phyloP scores from a whole-genome alignment of 2,113 vertebrate species.

The Lonchura striata region DNA sequence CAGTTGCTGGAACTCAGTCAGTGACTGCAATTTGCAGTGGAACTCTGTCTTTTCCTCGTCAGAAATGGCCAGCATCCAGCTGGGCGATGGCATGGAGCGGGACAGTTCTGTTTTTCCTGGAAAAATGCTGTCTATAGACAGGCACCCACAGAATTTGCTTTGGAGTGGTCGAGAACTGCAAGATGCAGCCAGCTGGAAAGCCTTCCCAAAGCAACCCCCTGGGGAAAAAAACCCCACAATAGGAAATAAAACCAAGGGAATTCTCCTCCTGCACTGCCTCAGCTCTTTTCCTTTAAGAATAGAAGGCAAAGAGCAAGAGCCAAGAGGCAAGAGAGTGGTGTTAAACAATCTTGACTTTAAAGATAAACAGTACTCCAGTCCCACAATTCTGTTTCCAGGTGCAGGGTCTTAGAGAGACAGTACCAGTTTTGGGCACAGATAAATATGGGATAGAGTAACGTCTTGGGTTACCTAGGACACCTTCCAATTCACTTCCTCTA shows the following conservation, averaged over 20 bases:
- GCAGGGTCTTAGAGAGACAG: neutral
- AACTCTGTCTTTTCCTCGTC: accelerated
- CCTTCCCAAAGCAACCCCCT: neutral
- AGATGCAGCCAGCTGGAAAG: neutral
- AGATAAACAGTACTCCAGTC: neutral
- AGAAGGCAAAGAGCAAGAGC: neutral
- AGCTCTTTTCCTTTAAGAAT: neutral
- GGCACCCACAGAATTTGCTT: accelerated
- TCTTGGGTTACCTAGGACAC: neutral
- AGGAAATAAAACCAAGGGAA: neutral
- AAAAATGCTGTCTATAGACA: accelerated
- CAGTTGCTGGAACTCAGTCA: neutral
- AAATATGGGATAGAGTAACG: neutral
- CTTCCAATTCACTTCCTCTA: neutral
- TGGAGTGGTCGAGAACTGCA: neutral
- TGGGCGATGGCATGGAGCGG: accelerated
- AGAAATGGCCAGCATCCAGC: neutral
- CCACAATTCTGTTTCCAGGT: neutral
- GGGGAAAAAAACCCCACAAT: neutral
- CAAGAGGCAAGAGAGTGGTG: neutral
- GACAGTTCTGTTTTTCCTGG: neutral
- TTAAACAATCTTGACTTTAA: accelerated
- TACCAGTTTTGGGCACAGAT: neutral
- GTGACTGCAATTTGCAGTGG: neutral
- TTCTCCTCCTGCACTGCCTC: neutral